These are phyloP conservation scores for Nyctereutes procyonoides DNA, from an alignment of 2,113 vertebrate species.

Conservation along the genomic window DNA sequence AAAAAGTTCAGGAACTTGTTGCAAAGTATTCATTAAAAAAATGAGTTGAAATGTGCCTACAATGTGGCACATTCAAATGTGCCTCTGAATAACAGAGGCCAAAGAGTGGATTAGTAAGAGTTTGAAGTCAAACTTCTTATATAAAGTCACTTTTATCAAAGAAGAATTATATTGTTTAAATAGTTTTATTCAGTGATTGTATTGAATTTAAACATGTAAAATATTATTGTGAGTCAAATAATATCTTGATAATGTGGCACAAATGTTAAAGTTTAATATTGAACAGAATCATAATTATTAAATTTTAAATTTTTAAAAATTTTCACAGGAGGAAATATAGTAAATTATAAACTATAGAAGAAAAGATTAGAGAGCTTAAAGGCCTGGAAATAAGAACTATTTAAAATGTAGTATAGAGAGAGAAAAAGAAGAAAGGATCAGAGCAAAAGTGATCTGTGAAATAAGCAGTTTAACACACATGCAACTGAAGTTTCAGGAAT, in stretches of 20 bases:
- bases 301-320: neutral
- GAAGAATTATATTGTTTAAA: slow-evolving; percentile 70
- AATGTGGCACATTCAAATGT: too few relatives aligned
- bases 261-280: slow-evolving; percentile 66
- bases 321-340: neutral
- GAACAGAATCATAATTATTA: slow-evolving; percentile 50
- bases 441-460: neutral
- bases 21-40: slow-evolving; percentile 77
- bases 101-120: slow-evolving; percentile 42
- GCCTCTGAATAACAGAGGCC: slow-evolving; percentile 24
- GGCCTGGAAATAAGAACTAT: neutral
- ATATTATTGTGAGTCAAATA: slow-evolving; percentile 59
- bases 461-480: neutral
- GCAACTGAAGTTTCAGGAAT: neutral
- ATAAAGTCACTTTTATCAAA: slow-evolving; percentile 73
- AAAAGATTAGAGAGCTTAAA: slow-evolving; percentile 34
- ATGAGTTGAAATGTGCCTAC: neutral
- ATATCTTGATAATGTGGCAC: slow-evolving; percentile 54
- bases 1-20: slow-evolving; percentile 92
- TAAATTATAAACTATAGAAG: neutral
- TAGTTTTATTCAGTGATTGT: slow-evolving; percentile 57
- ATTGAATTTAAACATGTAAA: slow-evolving; percentile 60
- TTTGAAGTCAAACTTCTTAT: slow-evolving; percentile 71
- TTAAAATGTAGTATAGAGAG: neutral
- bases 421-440: slow-evolving; percentile 12